Evolutionary conservation across 2,888 invertebrate genomes (phyloP).

Genomic region (Meiosimyza platycephala): DNA sequence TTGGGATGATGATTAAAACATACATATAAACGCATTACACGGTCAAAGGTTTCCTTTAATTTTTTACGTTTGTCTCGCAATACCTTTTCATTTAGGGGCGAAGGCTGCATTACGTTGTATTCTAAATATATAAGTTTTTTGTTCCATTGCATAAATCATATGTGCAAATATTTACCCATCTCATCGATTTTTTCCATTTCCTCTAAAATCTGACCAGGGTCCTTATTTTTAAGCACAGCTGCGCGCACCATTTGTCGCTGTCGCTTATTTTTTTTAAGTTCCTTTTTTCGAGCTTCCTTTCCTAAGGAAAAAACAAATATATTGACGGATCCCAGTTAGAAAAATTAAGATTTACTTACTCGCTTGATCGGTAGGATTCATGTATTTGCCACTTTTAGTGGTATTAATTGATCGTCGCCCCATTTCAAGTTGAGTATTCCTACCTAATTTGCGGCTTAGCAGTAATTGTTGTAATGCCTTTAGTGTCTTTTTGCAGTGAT

Average conservation of each 20-base stretch:
- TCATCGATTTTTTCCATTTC: slow-evolving; percentile 98
- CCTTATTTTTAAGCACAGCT: slow-evolving; percentile 97
- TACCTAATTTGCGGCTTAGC: too few species aligned
- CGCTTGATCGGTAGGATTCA: slow-evolving; percentile 99
- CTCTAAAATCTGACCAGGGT: slow-evolving; percentile 92
- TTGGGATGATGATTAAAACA: background rate
- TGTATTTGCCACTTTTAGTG: slow-evolving; percentile 99
- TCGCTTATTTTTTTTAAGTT: slow-evolving; percentile 97
- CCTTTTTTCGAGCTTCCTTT: slow-evolving; percentile 97
- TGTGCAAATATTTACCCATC: slow-evolving; percentile 79
- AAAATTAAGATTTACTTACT: slow-evolving; percentile 74
- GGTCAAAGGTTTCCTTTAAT: slow-evolving; percentile 92
- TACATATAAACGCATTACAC: slow-evolving; percentile 96
- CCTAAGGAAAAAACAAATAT: slow-evolving; percentile 70
- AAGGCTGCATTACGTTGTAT: slow-evolving; percentile 93
- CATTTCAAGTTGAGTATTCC: slow-evolving; percentile 73
- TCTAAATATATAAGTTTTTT: slow-evolving; percentile 70
- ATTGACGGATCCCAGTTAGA: background rate
- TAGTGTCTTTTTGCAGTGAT: too few species aligned
- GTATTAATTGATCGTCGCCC: slow-evolving; percentile 97
- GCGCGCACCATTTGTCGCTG: slow-evolving; percentile 96
- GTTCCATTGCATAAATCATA: background rate
- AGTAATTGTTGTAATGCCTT: too few species aligned
- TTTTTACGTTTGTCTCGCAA: slow-evolving; percentile 96
- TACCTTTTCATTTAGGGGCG: slow-evolving; percentile 95